These are phyloP conservation scores for Pollimyrus isidori DNA, from an alignment of 2,113 vertebrate genomes.

Conservation along the genomic window DNA sequence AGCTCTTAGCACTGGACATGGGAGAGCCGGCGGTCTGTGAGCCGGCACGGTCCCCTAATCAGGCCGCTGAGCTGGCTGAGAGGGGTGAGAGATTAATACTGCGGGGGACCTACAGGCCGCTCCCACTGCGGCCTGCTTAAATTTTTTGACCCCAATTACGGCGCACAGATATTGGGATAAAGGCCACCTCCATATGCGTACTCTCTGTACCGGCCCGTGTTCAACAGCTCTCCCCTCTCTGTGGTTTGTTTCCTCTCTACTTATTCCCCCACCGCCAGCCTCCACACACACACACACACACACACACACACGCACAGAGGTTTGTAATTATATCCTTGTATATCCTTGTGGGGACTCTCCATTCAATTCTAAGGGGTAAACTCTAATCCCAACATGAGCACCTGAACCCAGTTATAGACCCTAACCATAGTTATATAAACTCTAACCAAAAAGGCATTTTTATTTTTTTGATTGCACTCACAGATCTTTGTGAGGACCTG, in stretches of 20 bases:
- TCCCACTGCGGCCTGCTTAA: neutral
- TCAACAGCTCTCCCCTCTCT: conserved; percentile 48
- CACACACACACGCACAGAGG: neutral
- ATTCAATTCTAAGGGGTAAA: too few relatives aligned
- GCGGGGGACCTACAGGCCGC: neutral
- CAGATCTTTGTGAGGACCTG: too few relatives aligned
- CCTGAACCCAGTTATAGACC: too few relatives aligned
- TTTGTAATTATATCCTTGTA: too few relatives aligned
- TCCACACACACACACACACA: neutral
- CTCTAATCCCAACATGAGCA: too few relatives aligned
- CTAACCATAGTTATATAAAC: too few relatives aligned
- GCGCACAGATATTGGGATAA: neutral
- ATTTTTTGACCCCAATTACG: neutral
- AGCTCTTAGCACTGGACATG: neutral
- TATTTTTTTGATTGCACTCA: too few relatives aligned
- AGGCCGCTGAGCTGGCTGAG: neutral
- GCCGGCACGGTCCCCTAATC: neutral
- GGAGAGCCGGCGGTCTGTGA: neutral
- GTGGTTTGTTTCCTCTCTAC: conserved; percentile 65
- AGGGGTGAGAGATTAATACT: neutral
- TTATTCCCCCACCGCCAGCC: conserved; percentile 22
- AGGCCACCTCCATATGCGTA: neutral
- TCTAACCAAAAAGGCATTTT: too few relatives aligned
- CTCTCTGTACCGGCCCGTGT: conserved; percentile 32
- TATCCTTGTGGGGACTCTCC: too few relatives aligned